phyloP scores from a whole-genome alignment of 2,888 invertebrate species.

The Geophilus truncorum region DNA sequence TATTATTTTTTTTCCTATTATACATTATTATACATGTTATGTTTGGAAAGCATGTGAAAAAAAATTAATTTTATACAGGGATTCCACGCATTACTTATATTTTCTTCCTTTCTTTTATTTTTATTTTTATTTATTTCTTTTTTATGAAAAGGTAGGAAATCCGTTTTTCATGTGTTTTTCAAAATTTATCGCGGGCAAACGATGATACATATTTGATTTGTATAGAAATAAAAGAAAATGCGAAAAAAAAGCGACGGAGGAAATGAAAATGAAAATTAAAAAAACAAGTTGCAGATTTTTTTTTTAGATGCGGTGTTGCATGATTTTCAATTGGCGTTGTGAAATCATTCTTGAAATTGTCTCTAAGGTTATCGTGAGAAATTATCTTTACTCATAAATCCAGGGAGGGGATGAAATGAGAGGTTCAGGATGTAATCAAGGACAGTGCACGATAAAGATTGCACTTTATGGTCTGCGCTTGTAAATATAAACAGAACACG shows the following conservation, averaged over 20 bases:
- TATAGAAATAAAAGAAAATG: not conserved
- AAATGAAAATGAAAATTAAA: not conserved
- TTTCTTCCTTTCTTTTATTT: not conserved
- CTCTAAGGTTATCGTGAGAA: slow-evolving; percentile 20
- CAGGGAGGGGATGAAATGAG: slow-evolving; percentile 20
- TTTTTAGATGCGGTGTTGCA: not conserved
- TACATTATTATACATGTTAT: not conserved
- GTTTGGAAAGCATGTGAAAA: not conserved
- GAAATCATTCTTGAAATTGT: slow-evolving; percentile 20
- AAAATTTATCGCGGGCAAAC: not conserved
- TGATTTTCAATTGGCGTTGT: slow-evolving; percentile 20
- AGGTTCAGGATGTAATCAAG: slow-evolving; percentile 20
- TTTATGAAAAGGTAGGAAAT: not conserved
- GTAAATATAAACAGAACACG: slow-evolving; percentile 20
- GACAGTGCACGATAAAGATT: slow-evolving; percentile 20
- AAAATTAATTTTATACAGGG: slow-evolving; percentile 1
- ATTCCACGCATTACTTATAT: not conserved
- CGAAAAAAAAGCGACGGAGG: no score
- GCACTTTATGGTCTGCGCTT: slow-evolving; percentile 20
- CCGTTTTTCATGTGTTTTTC: not conserved
- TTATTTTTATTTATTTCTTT: not conserved
- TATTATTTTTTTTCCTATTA: no score
- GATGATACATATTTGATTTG: not conserved
- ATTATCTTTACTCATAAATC: slow-evolving; percentile 16
- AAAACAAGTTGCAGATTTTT: not conserved